Conservation (phyloP, 2,888 invertebrate species). For the Escarpia spicata region DNA sequence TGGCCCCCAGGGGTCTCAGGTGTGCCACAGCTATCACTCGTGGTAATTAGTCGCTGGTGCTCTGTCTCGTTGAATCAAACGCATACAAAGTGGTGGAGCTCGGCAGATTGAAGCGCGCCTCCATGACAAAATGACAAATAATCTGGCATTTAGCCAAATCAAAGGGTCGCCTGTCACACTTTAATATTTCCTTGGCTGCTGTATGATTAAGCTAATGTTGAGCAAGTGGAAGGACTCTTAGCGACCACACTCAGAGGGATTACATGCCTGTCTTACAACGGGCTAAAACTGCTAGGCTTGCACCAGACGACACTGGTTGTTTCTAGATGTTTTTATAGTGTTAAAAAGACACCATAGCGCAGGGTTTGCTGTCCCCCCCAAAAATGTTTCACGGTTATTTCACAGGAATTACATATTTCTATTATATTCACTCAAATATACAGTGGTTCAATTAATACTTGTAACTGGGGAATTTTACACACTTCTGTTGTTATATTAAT, state of each 20-base stretch:
- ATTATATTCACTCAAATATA: background rate
- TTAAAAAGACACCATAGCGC: background rate
- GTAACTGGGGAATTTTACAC: background rate
- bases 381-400: no score
- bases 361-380: background rate
- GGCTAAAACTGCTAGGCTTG: background rate
- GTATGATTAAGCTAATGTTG: background rate
- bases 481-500: background rate
- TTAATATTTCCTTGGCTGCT: background rate
- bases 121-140: background rate
- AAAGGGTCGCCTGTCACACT: background rate
- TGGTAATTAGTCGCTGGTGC: background rate
- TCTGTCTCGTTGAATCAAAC: background rate
- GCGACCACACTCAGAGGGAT: background rate
- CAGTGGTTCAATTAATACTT: background rate
- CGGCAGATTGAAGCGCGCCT: background rate
- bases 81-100: background rate
- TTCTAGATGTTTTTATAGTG: background rate
- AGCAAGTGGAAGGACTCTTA: background rate
- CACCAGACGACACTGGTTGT: background rate
- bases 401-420: background rate
- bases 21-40: background rate
- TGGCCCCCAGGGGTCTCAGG: background rate
- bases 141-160: constrained; percentile 16
- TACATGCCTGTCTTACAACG: background rate